Percentiles rank a stretch among this genome's conserved stretches.
Evolutionary conservation across 1,140 invertebrate genomes (phyloP).

Genomic region (Zaprionus capensis): DNA sequence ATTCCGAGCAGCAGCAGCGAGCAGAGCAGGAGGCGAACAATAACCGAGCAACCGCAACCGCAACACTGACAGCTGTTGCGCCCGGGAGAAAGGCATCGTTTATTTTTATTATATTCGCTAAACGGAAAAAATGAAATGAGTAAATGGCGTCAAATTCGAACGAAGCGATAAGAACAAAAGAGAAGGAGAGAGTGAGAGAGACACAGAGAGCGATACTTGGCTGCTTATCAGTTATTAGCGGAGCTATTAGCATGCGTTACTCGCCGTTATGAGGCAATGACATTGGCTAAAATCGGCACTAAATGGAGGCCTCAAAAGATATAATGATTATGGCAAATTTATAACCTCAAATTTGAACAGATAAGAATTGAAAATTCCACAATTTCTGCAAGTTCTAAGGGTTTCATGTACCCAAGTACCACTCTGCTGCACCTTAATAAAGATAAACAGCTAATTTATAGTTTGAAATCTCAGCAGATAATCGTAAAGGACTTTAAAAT

Average conservation of each 20-base stretch:
- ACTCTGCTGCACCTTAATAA: no score
- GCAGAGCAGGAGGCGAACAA: slow-evolving; percentile 27
- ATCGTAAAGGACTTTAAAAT: background rate
- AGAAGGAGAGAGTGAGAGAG: background rate
- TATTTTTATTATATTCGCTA: slow-evolving; percentile 38
- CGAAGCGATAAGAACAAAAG: slow-evolving; percentile 22
- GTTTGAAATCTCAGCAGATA: background rate
- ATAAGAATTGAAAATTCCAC: background rate
- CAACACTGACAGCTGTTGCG: slow-evolving; percentile 71
- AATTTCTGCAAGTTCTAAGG: no score
- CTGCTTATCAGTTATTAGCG: slow-evolving; percentile 33
- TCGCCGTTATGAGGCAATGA: slow-evolving; percentile 24
- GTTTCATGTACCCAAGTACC: no score
- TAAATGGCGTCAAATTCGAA: slow-evolving; percentile 40
- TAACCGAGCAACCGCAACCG: slow-evolving; percentile 46
- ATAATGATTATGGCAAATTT: background rate
- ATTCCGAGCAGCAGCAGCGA: slow-evolving; percentile 24
- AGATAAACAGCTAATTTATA: no score
- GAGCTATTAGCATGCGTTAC: background rate
- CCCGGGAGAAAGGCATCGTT: slow-evolving; percentile 18
- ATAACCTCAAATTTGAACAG: background rate
- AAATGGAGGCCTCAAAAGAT: background rate
- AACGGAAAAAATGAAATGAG: slow-evolving; percentile 24
- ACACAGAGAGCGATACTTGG: slow-evolving; percentile 13
- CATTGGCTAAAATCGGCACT: slow-evolving; percentile 17